These are phyloP conservation scores for Cactoblastis cactorum DNA, from an alignment of 2,888 invertebrate genomes.

Conservation along the genomic window DNA sequence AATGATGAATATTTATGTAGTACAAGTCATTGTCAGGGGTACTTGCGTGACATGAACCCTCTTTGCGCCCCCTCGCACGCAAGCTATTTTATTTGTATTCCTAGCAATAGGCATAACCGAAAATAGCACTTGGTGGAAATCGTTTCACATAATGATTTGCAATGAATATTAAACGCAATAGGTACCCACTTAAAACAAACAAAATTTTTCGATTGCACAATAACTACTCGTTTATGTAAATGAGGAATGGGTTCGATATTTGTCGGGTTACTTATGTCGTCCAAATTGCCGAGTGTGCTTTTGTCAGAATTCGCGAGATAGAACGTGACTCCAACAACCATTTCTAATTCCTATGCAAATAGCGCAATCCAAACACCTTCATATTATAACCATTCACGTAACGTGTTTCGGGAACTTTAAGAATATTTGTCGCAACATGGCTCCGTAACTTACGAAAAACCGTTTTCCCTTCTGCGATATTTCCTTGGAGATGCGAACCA, in stretches of 20 bases:
- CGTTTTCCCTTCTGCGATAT: slow-evolving; percentile 58
- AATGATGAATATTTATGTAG: slow-evolving; percentile 6
- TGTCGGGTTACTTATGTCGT: slow-evolving; percentile 7
- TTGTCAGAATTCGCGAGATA: slow-evolving; percentile 6
- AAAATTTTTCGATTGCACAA: slow-evolving; percentile 1
- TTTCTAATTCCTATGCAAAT: slow-evolving; percentile 12
- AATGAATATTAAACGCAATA: too few relatives aligned
- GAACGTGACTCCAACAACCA: slow-evolving; percentile 5
- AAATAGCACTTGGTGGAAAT: background rate
- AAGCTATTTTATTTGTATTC: background rate
- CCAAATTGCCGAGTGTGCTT: slow-evolving; percentile 3
- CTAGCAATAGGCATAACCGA: background rate
- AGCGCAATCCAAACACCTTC: slow-evolving; percentile 7
- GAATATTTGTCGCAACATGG: slow-evolving; percentile 44
- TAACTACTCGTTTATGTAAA: slow-evolving; percentile 2
- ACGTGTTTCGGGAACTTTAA: slow-evolving; percentile 26
- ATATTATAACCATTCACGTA: slow-evolving; percentile 6
- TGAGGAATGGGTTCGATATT: background rate
- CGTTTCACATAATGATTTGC: background rate
- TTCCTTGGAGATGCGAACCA: slow-evolving; percentile 74
- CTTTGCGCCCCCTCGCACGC: slow-evolving; percentile 5
- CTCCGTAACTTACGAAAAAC: slow-evolving; percentile 54
- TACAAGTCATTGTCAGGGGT: slow-evolving; percentile 13
- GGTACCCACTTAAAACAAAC: background rate
- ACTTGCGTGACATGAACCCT: slow-evolving; percentile 14